A percentile compares a stretch with the other conserved stretches of the same genome.
These are phyloP conservation scores for Diarsia brunnea DNA, from an alignment of 2,888 invertebrate species.

Conservation along the genomic window DNA sequence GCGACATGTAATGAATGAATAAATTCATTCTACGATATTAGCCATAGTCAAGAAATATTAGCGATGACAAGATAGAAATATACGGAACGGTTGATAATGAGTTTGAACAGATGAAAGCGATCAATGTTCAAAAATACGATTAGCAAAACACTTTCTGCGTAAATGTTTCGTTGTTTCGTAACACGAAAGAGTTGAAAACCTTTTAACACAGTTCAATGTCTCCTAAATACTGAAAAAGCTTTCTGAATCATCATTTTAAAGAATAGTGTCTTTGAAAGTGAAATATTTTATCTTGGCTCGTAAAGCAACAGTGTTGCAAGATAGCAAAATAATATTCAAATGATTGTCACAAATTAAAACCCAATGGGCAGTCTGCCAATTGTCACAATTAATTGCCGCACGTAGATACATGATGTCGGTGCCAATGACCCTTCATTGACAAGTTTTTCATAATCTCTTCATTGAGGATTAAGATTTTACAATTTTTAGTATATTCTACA, in stretches of 20 bases:
- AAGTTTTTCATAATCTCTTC: constrained; percentile 53
- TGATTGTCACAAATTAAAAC: constrained; percentile 73
- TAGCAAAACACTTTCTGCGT: constrained; percentile 24
- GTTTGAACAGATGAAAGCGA: constrained; percentile 14
- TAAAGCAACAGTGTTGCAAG: constrained; percentile 60
- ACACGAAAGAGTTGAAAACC: constrained; percentile 38
- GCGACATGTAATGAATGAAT: constrained; percentile 5
- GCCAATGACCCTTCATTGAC: constrained; percentile 75
- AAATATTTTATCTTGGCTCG: constrained; percentile 45
- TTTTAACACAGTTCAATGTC: constrained; percentile 47
- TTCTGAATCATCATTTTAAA: constrained; percentile 40
- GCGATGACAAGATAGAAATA: no score
- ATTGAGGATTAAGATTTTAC: constrained; percentile 13
- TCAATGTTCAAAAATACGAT: constrained; percentile 29
- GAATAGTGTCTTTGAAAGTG: constrained; percentile 30
- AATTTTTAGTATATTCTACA: not conserved
- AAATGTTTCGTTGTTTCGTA: constrained; percentile 28
- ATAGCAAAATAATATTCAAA: constrained; percentile 62
- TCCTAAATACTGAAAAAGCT: constrained; percentile 33
- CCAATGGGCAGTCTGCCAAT: constrained; percentile 80
- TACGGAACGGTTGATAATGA: not conserved
- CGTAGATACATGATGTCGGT: constrained; percentile 66
- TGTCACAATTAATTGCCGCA: constrained; percentile 75
- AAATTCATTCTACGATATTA: not conserved
- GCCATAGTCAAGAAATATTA: constrained; percentile 4